phyloP scores from a whole-genome alignment of 1,140 invertebrate genomes.

The Drosophila kohkoa region DNA sequence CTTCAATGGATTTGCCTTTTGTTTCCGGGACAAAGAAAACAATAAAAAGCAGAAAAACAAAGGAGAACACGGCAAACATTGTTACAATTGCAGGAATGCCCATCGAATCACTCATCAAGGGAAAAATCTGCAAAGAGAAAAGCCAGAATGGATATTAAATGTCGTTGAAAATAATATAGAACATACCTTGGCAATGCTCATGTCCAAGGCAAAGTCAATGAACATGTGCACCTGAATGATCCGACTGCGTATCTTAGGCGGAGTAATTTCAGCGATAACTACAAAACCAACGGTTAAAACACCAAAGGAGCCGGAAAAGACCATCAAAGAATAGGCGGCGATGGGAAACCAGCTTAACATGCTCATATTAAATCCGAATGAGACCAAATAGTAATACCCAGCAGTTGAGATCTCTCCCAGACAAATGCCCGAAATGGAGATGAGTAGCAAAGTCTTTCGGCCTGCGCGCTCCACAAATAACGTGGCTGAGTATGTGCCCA shows the following conservation, averaged over 20 bases:
- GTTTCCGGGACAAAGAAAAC: background rate
- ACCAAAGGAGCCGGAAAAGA: background rate
- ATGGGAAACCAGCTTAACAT: background rate
- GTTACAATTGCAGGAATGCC: background rate
- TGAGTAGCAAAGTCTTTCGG: constrained; percentile 56
- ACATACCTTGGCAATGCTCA: too few species aligned
- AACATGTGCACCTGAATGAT: background rate
- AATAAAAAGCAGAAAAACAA: background rate
- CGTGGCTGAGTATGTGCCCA: constrained; percentile 85
- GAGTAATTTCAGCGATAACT: background rate
- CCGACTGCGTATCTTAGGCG: background rate
- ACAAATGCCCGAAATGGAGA: constrained; percentile 17
- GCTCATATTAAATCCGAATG: background rate
- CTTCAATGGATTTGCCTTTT: constrained; percentile 1
- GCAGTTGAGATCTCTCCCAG: background rate
- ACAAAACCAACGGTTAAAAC: background rate
- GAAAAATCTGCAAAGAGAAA: background rate
- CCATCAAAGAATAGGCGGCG: background rate
- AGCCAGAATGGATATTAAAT: too few species aligned
- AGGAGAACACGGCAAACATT: background rate
- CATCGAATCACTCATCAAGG: background rate
- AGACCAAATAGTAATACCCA: background rate
- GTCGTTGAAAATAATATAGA: too few species aligned
- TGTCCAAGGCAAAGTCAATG: too few species aligned
- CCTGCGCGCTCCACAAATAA: constrained; percentile 85